A percentile compares a stretch with the other conserved stretches of the same genome.
phyloP scores from a whole-genome alignment of 2,113 vertebrate genomes.

The Pseudolaguvia tuberculata region DNA sequence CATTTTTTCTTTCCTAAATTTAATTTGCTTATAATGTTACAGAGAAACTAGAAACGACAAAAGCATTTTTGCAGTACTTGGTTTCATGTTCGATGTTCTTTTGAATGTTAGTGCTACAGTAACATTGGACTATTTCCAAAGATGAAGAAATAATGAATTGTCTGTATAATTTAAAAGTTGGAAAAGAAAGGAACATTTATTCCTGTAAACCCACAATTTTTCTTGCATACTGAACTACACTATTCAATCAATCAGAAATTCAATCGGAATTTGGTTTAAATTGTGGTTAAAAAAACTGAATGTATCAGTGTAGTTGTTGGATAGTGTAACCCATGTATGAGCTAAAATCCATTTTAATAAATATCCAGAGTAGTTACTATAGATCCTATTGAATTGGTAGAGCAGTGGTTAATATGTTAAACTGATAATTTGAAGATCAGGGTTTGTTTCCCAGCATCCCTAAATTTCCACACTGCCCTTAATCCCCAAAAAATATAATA shows the following conservation, averaged over 20 bases:
- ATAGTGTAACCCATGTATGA: too few relatives aligned
- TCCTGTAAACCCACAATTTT: background rate
- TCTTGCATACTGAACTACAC: background rate
- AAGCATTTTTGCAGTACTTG: background rate
- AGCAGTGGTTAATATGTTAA: too few relatives aligned
- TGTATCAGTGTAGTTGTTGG: background rate
- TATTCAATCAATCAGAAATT: background rate
- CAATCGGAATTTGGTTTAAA: background rate
- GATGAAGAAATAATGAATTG: too few relatives aligned
- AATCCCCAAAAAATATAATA: too few relatives aligned
- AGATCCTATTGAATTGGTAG: too few relatives aligned
- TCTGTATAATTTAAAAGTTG: too few relatives aligned
- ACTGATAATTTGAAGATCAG: too few relatives aligned
- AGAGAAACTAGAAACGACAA: background rate
- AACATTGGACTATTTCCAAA: background rate
- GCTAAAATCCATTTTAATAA: too few relatives aligned
- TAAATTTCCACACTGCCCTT: too few relatives aligned
- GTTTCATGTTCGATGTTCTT: too few relatives aligned
- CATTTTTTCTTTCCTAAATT: background rate
- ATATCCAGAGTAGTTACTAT: too few relatives aligned
- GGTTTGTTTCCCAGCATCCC: too few relatives aligned
- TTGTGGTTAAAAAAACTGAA: background rate
- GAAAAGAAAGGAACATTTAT: background rate
- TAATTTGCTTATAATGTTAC: background rate
- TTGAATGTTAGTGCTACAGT: background rate